These are phyloP conservation scores for Sceloporus tristichus DNA, from an alignment of 2,113 vertebrate species.

Conservation along the genomic window DNA sequence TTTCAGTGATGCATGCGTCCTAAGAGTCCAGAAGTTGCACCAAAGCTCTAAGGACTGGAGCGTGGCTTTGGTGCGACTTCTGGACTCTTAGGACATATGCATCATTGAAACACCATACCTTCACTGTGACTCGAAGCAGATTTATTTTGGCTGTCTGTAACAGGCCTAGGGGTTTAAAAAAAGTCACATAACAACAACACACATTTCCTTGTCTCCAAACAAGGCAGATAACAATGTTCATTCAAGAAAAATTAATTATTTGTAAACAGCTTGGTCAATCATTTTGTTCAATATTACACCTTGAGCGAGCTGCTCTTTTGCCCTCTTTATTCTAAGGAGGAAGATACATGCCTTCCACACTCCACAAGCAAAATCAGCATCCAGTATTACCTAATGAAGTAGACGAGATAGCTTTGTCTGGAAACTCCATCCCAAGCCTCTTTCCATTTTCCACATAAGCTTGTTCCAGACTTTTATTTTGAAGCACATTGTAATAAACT, in stretches of 20 bases:
- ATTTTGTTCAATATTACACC: no score
- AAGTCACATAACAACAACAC: neutral
- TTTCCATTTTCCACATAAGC: constrained; percentile 80
- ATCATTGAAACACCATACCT: no score
- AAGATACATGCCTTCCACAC: neutral
- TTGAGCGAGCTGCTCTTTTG: no score
- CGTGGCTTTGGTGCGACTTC: no score
- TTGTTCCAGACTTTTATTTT: constrained; percentile 76
- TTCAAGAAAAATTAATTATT: no score
- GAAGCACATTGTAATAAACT: constrained; percentile 81
- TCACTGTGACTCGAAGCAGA: no score
- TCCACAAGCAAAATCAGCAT: neutral
- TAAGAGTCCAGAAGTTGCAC: no score
- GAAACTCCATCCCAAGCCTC: constrained; percentile 79
- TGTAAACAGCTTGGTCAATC: neutral
- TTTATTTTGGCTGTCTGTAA: no score
- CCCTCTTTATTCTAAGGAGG: neutral
- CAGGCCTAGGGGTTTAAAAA: neutral
- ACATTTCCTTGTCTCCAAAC: neutral
- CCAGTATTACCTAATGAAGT: constrained; percentile 73
- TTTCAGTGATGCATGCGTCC: no score
- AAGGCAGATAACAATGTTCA: neutral
- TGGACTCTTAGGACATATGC: no score
- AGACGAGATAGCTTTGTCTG: constrained; percentile 63
- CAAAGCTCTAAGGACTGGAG: no score